Conservation (phyloP, 2,797 vertebrate species). For the Alosa sapidissima region DNA sequence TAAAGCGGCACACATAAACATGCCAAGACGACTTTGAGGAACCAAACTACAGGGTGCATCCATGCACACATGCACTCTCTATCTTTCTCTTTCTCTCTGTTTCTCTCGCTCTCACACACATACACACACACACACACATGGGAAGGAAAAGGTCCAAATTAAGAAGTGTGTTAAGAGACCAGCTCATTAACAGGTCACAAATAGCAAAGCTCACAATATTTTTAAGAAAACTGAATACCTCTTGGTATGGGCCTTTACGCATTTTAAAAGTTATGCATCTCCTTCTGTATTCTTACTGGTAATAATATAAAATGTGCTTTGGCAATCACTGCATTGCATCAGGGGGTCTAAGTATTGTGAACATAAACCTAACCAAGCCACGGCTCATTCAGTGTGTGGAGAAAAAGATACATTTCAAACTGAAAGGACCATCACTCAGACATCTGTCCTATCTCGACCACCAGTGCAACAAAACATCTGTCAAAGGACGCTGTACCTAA, state of each 20-base stretch:
- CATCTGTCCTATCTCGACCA: not conserved
- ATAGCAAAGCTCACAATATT: not conserved
- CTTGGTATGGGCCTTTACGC: not conserved
- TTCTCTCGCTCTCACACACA: not conserved
- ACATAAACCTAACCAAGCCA: conserved; percentile 3
- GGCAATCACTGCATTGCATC: conserved; percentile 13
- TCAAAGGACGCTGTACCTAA: not conserved
- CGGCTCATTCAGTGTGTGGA: conserved; percentile 1
- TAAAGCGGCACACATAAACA: not conserved
- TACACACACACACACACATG: not conserved
- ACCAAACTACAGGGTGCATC: not conserved
- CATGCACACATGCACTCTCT: not conserved
- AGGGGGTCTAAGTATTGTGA: conserved; percentile 1
- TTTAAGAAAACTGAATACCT: not conserved
- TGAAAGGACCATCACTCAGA: not conserved
- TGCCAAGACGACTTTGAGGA: not conserved
- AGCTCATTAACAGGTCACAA: conserved; percentile 68
- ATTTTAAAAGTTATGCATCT: not conserved
- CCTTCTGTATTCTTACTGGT: not conserved
- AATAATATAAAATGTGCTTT: not conserved
- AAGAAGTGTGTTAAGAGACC: conserved; percentile 62
- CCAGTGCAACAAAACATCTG: not conserved
- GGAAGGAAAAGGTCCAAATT: not conserved
- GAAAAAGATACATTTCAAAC: not conserved
- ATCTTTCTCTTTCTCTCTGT: conserved; percentile 31